Evolutionary conservation across 1,140 invertebrate genomes (phyloP), one percentile per base, ranked within the genome.

Genomic region (Papilio glaucus): DNA sequence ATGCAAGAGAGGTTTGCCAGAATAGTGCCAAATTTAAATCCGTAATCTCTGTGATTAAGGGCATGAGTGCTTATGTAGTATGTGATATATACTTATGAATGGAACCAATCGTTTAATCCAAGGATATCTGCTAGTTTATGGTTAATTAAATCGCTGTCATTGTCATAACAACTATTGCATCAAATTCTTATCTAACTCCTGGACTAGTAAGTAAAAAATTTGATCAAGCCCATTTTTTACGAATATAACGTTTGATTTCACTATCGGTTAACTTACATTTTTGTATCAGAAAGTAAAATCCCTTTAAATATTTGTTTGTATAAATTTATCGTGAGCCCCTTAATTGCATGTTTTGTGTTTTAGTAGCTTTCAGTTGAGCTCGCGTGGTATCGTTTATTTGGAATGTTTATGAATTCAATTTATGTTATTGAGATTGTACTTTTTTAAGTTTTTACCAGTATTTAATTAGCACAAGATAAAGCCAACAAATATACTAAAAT

Each of bases 271-370:
- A 77, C 53, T 73, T 80, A 77, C 75, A 75, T 63, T 63, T 72
- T 63, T 71, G n/a, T 53, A 69, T 62, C 41, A 33, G 42, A 69
- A 63, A 63, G 49, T 62, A 73, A 77, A 75, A 75, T 65, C 72
- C 72, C 49, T 53, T 53, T 76, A 74, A 76, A 72, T 37, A 72
- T 61, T 72, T 71, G 74, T 69, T 77, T 65, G 9, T 72, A 18
- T 62, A 53, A 42, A 78, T 79, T 80, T 80, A 77, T 77, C 38
- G 70, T 77, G 74, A 80, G 49, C 57, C 21, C 9, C 73, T 74
- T 79, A 79, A 80, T 80, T 80, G 73, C 60, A 77, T 70, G 72
- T 76, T 77, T 77, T 38, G 26, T 69, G n/a, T 26, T 69, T 69
- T 69, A 37, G 13, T 53, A 42, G 42, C 42, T 39, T 42, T 8